Conservation (phyloP, 1,140 invertebrate species). For the Sitophilus oryzae region DNA sequence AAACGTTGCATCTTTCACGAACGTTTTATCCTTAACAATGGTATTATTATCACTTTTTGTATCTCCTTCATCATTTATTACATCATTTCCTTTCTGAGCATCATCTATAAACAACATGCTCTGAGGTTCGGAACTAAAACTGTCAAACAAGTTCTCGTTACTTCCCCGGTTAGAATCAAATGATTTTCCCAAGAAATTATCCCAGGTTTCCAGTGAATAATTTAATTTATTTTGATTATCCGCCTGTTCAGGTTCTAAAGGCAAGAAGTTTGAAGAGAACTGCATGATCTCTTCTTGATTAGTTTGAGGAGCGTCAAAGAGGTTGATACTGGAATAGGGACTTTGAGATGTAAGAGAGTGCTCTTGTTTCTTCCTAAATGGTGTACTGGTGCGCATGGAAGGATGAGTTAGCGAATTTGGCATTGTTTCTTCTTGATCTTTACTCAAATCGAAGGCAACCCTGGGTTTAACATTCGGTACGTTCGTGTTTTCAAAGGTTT, state of each 20-base stretch:
- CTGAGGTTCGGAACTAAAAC: conserved; percentile 40
- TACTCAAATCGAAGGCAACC: conserved; percentile 34
- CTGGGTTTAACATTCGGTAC: not conserved
- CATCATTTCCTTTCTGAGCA: conserved; percentile 13
- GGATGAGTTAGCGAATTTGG: conserved; percentile 33
- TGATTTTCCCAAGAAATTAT: conserved; percentile 41
- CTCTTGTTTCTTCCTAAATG: conserved; percentile 29
- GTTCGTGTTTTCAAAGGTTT: not conserved
- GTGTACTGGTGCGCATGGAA: conserved; percentile 30
- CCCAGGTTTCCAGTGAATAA: conserved; percentile 45
- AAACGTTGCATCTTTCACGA: conserved; percentile 8
- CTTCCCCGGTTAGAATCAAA: conserved; percentile 32
- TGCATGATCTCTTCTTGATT: not conserved
- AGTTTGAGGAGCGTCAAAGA: conserved; percentile 40
- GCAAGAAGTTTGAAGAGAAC: conserved; percentile 9
- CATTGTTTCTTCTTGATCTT: conserved; percentile 31
- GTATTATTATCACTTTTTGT: conserved; percentile 11
- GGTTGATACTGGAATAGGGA: conserved; percentile 21
- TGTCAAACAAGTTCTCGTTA: conserved; percentile 38
- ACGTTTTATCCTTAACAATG: conserved; percentile 5
- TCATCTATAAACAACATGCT: conserved; percentile 38
- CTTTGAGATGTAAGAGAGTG: conserved; percentile 25
- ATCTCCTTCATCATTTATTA: conserved; percentile 15
- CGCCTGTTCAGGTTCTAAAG: not conserved
- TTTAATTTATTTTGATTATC: conserved; percentile 26